A percentile compares a stretch with the other conserved stretches of the same genome.
phyloP scores from a whole-genome alignment of 2,797 vertebrate species.

The Cichlasoma orientale region DNA sequence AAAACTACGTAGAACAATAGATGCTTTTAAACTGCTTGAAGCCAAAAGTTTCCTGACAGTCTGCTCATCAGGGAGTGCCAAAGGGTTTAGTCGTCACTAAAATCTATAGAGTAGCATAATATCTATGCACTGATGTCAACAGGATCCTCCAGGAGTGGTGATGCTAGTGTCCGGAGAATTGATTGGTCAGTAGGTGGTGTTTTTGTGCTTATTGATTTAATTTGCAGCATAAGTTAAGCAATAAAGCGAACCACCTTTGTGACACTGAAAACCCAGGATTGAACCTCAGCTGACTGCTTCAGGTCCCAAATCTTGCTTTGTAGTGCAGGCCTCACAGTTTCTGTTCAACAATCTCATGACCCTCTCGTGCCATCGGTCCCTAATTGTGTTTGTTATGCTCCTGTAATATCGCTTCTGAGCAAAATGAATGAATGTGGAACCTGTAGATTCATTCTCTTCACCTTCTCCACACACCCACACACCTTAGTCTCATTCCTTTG shows the following conservation, averaged over 20 bases:
- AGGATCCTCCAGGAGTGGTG: not conserved
- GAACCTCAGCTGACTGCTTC: not conserved
- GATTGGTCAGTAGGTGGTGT: not conserved
- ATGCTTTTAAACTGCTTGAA: not conserved
- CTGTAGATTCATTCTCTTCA: conserved; percentile 32
- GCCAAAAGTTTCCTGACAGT: not conserved
- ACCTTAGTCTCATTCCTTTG: conserved; percentile 12
- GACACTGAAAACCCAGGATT: not conserved
- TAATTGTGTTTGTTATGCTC: conserved; percentile 24
- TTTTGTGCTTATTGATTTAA: not conserved
- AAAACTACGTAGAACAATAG: not conserved
- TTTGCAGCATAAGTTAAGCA: not conserved
- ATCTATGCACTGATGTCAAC: not conserved
- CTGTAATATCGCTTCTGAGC: conserved; percentile 28
- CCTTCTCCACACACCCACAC: not conserved
- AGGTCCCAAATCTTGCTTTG: not conserved
- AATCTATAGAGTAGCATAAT: not conserved
- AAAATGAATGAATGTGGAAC: conserved; percentile 34
- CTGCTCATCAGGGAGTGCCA: not conserved
- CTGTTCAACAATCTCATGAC: not conserved
- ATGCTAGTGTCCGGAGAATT: not conserved
- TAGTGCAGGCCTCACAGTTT: not conserved
- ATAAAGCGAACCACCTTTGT: not conserved
- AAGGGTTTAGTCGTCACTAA: not conserved
- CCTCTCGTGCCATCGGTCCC: not conserved